Evolutionary conservation across 1,140 invertebrate genomes (phyloP).

Genomic region (Bombus ignitus): DNA sequence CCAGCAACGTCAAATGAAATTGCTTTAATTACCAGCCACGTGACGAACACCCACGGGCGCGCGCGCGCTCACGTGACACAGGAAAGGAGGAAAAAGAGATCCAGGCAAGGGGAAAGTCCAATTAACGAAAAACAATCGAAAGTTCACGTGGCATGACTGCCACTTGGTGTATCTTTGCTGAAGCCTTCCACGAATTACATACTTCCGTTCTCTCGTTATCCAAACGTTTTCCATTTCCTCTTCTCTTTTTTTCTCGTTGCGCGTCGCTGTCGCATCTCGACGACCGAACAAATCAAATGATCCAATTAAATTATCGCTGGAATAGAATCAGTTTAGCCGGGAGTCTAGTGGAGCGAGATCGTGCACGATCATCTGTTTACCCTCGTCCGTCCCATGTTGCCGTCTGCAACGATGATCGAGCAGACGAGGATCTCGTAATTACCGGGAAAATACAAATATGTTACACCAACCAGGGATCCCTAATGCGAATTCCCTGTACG

Average conservation of each 20-base stretch:
- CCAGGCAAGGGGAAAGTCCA: constrained; percentile 7
- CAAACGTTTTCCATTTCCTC: background rate
- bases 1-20: background rate
- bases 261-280: background rate
- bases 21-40: constrained; percentile 11
- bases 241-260: background rate
- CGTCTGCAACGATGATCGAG: constrained; percentile 34
- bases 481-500: constrained; percentile 36
- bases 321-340: background rate
- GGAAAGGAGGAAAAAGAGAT: background rate
- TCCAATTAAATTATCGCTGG: constrained; percentile 45
- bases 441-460: constrained; percentile 43
- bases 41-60: background rate
- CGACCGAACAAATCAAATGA: constrained; percentile 13
- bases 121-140: constrained; percentile 49
- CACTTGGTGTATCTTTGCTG: background rate
- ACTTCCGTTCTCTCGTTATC: constrained; percentile 4
- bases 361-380: background rate
- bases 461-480: constrained; percentile 2
- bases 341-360: too few species aligned
- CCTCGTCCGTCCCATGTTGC: background rate
- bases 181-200: background rate
- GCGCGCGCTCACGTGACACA: too few species aligned
- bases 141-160: constrained; percentile 9
- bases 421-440: constrained; percentile 32